Conservation (phyloP, 2,888 invertebrate species). For the Monopis laevigella region DNA sequence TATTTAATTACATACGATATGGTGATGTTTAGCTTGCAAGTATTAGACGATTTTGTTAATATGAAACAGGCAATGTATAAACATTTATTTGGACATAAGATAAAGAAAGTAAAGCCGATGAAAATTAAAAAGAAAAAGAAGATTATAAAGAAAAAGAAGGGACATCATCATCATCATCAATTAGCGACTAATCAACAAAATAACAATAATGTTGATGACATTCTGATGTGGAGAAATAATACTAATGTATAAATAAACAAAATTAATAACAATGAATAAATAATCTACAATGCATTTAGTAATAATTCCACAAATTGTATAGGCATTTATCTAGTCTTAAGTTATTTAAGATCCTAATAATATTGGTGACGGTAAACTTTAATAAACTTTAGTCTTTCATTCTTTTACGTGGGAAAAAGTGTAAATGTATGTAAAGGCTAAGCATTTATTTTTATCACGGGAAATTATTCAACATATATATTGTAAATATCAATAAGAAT, state of each 20-base stretch:
- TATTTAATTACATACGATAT: conserved; percentile 39
- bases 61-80: conserved; percentile 32
- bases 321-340: conserved; percentile 1
- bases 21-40: conserved; percentile 39
- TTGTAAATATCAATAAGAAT: conserved; percentile 53
- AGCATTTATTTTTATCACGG: not conserved
- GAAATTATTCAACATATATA: not conserved
- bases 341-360: not conserved
- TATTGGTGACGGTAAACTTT: conserved; percentile 5
- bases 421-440: conserved; percentile 8
- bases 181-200: not conserved
- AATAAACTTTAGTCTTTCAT: not conserved
- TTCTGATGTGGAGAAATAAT: conserved; percentile 3
- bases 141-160: conserved; percentile 20
- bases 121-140: conserved; percentile 13
- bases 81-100: conserved; percentile 21
- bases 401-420: not conserved
- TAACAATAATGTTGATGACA: not conserved
- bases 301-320: not conserved
- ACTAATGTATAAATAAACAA: not conserved
- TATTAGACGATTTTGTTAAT: conserved; percentile 39
- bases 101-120: conserved; percentile 4
- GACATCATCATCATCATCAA: conserved; percentile 10
- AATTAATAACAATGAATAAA: too few species aligned
- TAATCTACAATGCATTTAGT: not conserved